Conservation (phyloP, 2,797 vertebrate species). For the Takifugu ocellatus region DNA sequence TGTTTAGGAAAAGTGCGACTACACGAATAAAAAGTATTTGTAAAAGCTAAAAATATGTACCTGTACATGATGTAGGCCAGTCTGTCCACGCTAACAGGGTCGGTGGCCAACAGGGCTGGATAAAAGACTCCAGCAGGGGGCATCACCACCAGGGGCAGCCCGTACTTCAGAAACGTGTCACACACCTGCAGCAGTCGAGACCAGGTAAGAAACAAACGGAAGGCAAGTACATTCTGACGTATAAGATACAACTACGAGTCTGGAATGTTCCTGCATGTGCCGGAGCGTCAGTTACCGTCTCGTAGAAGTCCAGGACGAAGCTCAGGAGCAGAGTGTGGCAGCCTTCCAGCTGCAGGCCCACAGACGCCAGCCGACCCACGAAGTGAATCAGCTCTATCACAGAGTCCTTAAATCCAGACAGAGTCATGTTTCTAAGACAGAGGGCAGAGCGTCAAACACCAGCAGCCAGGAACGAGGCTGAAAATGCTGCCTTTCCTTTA, state of each 20-base stretch:
- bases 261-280: no score
- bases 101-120: conserved; percentile 81
- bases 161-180: conserved; percentile 85
- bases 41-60: conserved; percentile 54
- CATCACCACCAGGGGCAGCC: conserved; percentile 85
- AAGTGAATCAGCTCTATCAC: conserved; percentile 85
- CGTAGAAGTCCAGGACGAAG: conserved; percentile 91
- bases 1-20: not conserved
- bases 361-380: conserved; percentile 79
- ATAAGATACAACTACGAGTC: no score
- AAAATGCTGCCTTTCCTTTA: not conserved
- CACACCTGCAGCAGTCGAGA: conserved; percentile 77
- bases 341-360: conserved; percentile 81
- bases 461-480: not conserved
- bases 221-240: not conserved
- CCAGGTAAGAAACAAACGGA: not conserved
- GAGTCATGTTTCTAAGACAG: conserved; percentile 80
- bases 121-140: conserved; percentile 89
- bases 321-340: conserved; percentile 80
- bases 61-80: conserved; percentile 91
- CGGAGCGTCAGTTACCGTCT: conserved; percentile 74
- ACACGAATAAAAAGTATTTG: not conserved
- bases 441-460: conserved; percentile 13
- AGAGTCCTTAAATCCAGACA: conserved; percentile 78
- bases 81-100: conserved; percentile 83